Percentiles rank a stretch among this genome's conserved stretches.
These are phyloP conservation scores for Cataglyphis rosenhaueri DNA, from an alignment of 2,888 invertebrate species.

Conservation along the genomic window DNA sequence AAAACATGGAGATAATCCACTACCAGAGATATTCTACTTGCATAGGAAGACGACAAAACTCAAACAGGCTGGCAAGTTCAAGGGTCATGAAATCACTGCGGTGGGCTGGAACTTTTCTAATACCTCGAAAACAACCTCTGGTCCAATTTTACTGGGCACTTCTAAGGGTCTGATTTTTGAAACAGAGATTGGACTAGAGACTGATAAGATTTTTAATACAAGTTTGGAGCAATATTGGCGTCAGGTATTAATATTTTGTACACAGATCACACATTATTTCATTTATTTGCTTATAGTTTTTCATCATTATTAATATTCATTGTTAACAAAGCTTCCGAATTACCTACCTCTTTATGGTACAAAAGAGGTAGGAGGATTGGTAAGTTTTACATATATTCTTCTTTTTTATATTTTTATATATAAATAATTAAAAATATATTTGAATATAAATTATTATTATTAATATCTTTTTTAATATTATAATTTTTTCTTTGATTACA, in stretches of 20 bases:
- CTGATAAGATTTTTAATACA: conserved; percentile 93
- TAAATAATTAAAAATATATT: conserved; percentile 24
- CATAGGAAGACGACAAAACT: conserved; percentile 92
- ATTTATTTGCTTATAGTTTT: not conserved
- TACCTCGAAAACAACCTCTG: conserved; percentile 90
- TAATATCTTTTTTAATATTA: not conserved
- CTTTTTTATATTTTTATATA: conserved; percentile 13
- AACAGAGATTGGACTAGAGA: conserved; percentile 93
- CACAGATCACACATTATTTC: conserved; percentile 18
- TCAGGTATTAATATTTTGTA: conserved; percentile 88
- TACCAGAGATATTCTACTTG: conserved; percentile 93
- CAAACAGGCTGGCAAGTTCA: conserved; percentile 88
- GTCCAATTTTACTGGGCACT: conserved; percentile 95
- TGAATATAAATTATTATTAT: conserved; percentile 7
- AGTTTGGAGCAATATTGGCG: conserved; percentile 92
- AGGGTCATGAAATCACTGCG: conserved; percentile 94
- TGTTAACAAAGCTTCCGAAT: conserved; percentile 89
- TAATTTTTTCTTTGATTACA: not conserved
- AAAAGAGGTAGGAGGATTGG: conserved; percentile 92
- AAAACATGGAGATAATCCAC: conserved; percentile 87
- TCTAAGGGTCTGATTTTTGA: conserved; percentile 96
- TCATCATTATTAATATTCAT: conserved; percentile 55
- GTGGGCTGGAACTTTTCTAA: conserved; percentile 95
- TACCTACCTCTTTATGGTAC: conserved; percentile 91
- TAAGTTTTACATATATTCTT: conserved; percentile 84